These are phyloP conservation scores for Laticauda laticaudata DNA, from an alignment of 2,113 vertebrate species.

Conservation along the genomic window DNA sequence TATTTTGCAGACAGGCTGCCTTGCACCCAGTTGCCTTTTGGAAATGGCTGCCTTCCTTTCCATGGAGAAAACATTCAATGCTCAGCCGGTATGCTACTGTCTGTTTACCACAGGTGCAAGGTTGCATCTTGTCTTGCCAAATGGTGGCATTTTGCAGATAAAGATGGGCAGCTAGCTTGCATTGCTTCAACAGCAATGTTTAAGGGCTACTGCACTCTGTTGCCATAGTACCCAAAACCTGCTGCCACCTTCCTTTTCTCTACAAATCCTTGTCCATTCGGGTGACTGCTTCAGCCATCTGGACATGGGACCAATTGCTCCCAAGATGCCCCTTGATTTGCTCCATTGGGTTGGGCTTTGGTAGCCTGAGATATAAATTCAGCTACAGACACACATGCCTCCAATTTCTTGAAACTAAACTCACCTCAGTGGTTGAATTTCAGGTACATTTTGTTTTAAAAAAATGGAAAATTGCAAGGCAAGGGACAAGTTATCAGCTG, in stretches of 20 bases:
- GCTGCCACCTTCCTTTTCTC: neutral
- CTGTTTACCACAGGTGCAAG: neutral
- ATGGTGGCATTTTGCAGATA: neutral
- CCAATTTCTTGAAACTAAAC: neutral
- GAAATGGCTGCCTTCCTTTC: neutral
- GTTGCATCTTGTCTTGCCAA: neutral
- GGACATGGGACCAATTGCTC: slow-evolving; percentile 22
- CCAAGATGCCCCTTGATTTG: neutral
- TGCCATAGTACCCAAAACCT: slow-evolving; percentile 23
- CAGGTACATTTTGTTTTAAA: neutral
- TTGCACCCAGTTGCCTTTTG: neutral
- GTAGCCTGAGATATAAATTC: slow-evolving; percentile 8
- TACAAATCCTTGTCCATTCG: neutral
- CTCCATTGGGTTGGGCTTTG: neutral
- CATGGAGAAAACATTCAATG: neutral
- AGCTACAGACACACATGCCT: neutral
- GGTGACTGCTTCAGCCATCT: slow-evolving; percentile 43
- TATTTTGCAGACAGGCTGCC: neutral
- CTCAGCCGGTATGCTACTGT: neutral
- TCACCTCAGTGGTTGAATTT: neutral
- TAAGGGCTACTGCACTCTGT: neutral
- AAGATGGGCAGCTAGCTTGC: neutral
- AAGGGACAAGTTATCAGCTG: neutral
- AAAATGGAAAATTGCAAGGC: neutral
- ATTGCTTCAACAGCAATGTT: neutral